These are phyloP conservation scores for Lacanobia oleracea DNA, from an alignment of 2,888 invertebrate genomes.

Conservation along the genomic window DNA sequence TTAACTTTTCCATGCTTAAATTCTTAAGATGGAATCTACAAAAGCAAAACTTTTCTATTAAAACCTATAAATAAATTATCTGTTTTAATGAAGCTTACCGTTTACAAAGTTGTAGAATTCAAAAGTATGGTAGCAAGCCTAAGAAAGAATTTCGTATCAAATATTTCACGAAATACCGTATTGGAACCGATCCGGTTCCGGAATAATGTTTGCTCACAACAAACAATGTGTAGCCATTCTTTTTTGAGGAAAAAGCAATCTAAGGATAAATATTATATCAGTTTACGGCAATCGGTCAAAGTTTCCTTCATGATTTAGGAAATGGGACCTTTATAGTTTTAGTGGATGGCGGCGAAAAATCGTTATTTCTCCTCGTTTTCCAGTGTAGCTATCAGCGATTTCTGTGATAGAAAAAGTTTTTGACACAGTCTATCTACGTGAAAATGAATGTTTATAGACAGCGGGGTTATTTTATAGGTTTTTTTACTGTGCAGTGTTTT, in stretches of 20 bases:
- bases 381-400: conserved; percentile 57
- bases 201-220: conserved; percentile 70
- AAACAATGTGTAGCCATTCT: conserved; percentile 72
- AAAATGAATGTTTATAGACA: conserved; percentile 47
- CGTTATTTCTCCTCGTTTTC: conserved; percentile 49
- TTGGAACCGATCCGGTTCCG: conserved; percentile 69
- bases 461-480: conserved; percentile 20
- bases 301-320: conserved; percentile 70
- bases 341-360: conserved; percentile 59
- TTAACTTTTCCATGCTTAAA: conserved; percentile 9
- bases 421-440: conserved; percentile 47
- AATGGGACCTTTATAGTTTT: conserved; percentile 69
- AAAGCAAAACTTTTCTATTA: conserved; percentile 21
- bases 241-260: conserved; percentile 73
- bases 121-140: conserved; percentile 3
- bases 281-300: conserved; percentile 73
- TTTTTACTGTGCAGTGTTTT: conserved; percentile 31
- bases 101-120: conserved; percentile 12
- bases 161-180: conserved; percentile 62
- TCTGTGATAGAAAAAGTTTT: conserved; percentile 63
- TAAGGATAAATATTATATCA: conserved; percentile 75
- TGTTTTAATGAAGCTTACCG: conserved; percentile 22
- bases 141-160: conserved; percentile 52
- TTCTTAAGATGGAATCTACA: neutral
- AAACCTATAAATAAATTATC: conserved; percentile 24